Conservation (phyloP, 1,140 invertebrate species). For the Pentalonia nigronervosa region DNA sequence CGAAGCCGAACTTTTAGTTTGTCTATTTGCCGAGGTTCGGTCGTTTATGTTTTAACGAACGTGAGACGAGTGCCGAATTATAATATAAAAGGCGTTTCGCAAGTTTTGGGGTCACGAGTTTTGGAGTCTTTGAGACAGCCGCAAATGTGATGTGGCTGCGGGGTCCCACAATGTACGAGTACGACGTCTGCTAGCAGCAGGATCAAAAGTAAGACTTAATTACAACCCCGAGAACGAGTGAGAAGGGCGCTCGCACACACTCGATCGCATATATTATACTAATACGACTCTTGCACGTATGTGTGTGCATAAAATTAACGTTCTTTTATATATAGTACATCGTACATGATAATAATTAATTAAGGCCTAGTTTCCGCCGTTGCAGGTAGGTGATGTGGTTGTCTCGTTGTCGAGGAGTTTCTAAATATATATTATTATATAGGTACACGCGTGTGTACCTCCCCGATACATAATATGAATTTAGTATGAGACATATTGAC, state of each 20-base stretch:
- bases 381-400: neutral
- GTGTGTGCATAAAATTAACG: neutral
- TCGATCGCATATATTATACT: neutral
- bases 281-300: neutral
- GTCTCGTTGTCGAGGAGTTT: neutral
- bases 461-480: neutral
- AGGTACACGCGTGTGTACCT: neutral
- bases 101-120: neutral
- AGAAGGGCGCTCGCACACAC: too few relatives aligned
- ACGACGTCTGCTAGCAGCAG: neutral
- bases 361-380: neutral
- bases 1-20: neutral
- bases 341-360: neutral
- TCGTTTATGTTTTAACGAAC: neutral
- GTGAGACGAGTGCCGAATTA: neutral
- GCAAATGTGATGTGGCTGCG: neutral
- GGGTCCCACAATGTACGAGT: neutral
- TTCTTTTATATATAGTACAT: neutral
- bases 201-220: constrained; percentile 24
- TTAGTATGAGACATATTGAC: neutral
- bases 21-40: neutral
- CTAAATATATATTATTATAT: neutral
- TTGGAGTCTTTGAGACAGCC: neutral
- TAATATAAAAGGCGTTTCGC: neutral
- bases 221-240: neutral